These are phyloP conservation scores for Rotaria sp. DNA, from an alignment of 2,888 invertebrate genomes.

Conservation along the genomic window DNA sequence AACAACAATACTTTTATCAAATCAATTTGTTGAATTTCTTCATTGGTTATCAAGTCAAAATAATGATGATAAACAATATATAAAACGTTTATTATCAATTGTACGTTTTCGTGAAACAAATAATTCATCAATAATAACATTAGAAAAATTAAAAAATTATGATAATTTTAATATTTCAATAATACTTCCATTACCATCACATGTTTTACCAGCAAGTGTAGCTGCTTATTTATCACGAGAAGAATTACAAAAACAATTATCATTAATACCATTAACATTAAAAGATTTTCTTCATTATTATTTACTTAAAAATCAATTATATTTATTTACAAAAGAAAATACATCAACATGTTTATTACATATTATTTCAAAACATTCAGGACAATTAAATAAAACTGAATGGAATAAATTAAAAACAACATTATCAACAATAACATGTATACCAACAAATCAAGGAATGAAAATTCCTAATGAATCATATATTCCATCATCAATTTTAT, in stretches of 20 bases:
- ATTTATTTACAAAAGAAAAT: neutral
- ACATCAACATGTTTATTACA: neutral
- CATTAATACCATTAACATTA: conserved; percentile 7
- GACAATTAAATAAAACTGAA: neutral
- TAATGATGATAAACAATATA: conserved; percentile 8
- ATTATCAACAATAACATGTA: neutral
- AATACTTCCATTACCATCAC: neutral
- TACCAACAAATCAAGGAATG: conserved; percentile 20
- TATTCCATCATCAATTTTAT: neutral
- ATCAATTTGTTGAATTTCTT: conserved; percentile 21
- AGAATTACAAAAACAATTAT: conserved; percentile 7
- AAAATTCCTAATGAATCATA: conserved; percentile 20
- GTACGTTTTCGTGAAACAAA: neutral
- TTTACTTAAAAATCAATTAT: neutral
- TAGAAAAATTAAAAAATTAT: conserved; percentile 3
- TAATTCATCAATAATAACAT: neutral
- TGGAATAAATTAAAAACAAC: conserved; percentile 23
- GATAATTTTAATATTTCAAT: conserved; percentile 4
- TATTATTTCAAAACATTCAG: neutral
- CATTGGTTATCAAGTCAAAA: conserved; percentile 22
- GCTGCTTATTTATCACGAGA: neutral
- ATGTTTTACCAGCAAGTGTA: neutral
- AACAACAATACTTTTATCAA: neutral
- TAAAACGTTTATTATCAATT: neutral
- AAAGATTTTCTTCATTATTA: conserved; percentile 23